These are phyloP conservation scores for Ariopsis seemanni DNA, from an alignment of 2,113 vertebrate genomes.

Conservation along the genomic window DNA sequence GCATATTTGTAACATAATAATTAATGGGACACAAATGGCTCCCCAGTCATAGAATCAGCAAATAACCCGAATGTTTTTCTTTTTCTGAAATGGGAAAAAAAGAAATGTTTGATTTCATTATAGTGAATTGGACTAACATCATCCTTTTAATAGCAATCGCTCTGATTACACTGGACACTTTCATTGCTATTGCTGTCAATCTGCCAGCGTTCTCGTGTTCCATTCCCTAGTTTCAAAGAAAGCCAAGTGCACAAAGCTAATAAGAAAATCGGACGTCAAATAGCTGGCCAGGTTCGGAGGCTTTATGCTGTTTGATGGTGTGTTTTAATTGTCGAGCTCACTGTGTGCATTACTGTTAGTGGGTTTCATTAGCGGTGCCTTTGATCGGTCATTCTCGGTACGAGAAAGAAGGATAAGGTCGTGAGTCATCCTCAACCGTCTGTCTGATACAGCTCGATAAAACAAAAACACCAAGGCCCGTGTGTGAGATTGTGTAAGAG, in stretches of 20 bases:
- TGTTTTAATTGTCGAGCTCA: slow-evolving; percentile 1
- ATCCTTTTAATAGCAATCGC: neutral
- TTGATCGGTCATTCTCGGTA: slow-evolving; percentile 25
- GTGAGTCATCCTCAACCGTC: slow-evolving; percentile 21
- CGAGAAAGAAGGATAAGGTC: slow-evolving; percentile 11
- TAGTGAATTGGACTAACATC: neutral
- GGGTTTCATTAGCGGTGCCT: slow-evolving; percentile 34
- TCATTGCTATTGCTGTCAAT: neutral
- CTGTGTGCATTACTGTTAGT: neutral
- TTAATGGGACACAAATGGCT: no score
- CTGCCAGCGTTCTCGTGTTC: neutral
- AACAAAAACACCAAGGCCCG: neutral
- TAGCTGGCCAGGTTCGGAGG: neutral
- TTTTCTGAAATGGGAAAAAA: neutral
- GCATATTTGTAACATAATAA: no score
- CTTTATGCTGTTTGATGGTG: slow-evolving; percentile 2
- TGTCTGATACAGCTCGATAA: slow-evolving; percentile 22
- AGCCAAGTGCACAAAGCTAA: neutral
- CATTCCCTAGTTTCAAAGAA: neutral
- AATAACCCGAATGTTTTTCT: no score
- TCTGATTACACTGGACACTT: neutral
- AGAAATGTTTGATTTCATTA: neutral
- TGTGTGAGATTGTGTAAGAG: slow-evolving; percentile 2
- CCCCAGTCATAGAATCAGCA: no score
- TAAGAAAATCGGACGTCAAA: slow-evolving; percentile 1